Percentiles rank a stretch among this genome's conserved stretches.
Evolutionary conservation across 2,888 invertebrate genomes (phyloP).

Genomic region (Tetragonisca angustula): DNA sequence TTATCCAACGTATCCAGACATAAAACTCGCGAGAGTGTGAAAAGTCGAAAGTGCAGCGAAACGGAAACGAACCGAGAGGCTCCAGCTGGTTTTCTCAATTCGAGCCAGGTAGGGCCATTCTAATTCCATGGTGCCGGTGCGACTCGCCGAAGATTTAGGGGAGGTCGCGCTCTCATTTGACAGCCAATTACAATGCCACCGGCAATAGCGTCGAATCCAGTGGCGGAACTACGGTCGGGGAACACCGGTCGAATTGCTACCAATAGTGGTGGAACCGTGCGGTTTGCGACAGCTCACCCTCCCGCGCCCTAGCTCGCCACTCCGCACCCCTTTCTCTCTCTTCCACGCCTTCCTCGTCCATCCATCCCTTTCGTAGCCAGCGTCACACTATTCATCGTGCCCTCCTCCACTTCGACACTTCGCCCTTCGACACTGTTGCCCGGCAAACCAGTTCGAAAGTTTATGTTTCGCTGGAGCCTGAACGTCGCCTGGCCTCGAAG

Average conservation of each 20-base stretch:
- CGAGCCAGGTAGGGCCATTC: constrained; percentile 53
- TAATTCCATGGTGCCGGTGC: constrained; percentile 57
- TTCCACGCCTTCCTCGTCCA: background rate
- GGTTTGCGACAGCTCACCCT: constrained; percentile 67
- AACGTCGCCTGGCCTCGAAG: constrained; percentile 36
- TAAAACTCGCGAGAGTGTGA: too few species aligned
- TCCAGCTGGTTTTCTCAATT: constrained; percentile 40
- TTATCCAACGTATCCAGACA: too few species aligned
- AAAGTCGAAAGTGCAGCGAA: background rate
- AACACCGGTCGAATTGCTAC: constrained; percentile 70
- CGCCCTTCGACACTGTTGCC: constrained; percentile 26
- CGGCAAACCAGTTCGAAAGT: constrained; percentile 50
- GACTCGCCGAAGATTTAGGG: constrained; percentile 77
- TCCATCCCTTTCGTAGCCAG: constrained; percentile 1
- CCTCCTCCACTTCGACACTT: constrained; percentile 24
- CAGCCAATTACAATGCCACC: constrained; percentile 80
- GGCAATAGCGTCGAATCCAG: constrained; percentile 72
- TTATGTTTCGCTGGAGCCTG: constrained; percentile 53
- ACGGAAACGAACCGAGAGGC: background rate
- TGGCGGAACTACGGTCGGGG: constrained; percentile 67
- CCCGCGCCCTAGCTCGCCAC: background rate
- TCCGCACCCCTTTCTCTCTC: background rate
- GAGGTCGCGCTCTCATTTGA: constrained; percentile 78
- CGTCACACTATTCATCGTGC: constrained; percentile 23
- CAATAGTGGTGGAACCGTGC: constrained; percentile 68